Percentiles rank a stretch among this genome's conserved stretches.
These are phyloP conservation scores for Semotilus atromaculatus DNA, from an alignment of 2,797 vertebrate species.

Conservation along the genomic window DNA sequence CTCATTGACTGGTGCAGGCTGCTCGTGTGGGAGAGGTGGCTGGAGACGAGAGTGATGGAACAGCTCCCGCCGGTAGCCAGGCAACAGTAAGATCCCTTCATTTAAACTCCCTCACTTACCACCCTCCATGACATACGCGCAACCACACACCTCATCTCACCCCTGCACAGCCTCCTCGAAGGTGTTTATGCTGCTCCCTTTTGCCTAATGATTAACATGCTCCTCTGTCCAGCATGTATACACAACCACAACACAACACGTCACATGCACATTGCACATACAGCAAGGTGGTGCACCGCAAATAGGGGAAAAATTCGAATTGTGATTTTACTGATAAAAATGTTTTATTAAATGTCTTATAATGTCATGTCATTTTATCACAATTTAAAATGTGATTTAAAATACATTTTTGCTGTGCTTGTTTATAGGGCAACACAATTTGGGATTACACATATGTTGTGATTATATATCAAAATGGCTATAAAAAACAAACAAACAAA, in stretches of 20 bases:
- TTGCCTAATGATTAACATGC: constrained; percentile 17
- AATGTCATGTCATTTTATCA: too few species aligned
- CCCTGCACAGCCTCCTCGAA: constrained; percentile 16
- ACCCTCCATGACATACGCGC: not conserved
- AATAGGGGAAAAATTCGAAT: not conserved
- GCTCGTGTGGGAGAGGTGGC: constrained; percentile 56
- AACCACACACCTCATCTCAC: constrained; percentile 7
- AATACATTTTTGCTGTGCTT: not conserved
- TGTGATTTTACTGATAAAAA: not conserved
- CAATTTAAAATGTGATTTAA: not conserved
- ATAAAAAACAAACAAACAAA: too few species aligned
- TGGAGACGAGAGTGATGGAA: constrained; percentile 50
- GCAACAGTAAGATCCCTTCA: constrained; percentile 70
- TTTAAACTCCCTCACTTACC: constrained; percentile 59
- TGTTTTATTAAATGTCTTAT: too few species aligned
- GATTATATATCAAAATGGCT: not conserved
- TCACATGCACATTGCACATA: constrained; percentile 26
- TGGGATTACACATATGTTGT: too few species aligned
- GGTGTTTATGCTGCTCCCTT: constrained; percentile 4
- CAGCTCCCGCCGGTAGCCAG: constrained; percentile 69
- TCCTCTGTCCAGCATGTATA: constrained; percentile 23
- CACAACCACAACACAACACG: not conserved
- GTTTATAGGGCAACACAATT: not conserved
- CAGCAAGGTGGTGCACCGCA: not conserved
- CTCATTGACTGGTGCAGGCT: constrained; percentile 64